phyloP scores from a whole-genome alignment of 1,140 invertebrate species.

The Heliconius eleuchia region DNA sequence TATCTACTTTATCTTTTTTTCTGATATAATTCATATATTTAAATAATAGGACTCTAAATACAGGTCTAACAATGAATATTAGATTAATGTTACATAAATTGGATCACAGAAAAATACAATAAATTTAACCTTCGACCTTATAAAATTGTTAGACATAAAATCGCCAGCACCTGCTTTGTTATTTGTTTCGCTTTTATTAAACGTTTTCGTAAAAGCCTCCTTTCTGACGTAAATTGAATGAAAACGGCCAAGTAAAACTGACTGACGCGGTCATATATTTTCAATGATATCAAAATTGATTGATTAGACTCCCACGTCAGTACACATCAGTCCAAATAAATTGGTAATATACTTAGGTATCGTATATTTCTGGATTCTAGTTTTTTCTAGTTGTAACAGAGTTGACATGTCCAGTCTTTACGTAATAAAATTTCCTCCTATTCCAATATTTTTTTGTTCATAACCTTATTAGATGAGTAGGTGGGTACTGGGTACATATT shows the following conservation, averaged over 20 bases:
- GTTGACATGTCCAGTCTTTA: not conserved
- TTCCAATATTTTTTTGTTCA: too few species aligned
- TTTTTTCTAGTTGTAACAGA: not conserved
- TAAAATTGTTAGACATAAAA: not conserved
- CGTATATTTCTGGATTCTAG: not conserved
- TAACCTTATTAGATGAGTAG: too few species aligned
- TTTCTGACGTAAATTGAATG: not conserved
- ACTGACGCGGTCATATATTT: not conserved
- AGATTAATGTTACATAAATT: not conserved
- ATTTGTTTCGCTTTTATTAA: not conserved
- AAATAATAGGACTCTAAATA: not conserved
- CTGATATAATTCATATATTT: not conserved
- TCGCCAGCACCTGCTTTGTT: not conserved
- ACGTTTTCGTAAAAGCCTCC: not conserved
- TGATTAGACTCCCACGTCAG: not conserved
- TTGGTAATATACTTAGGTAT: not conserved
- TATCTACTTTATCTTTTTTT: not conserved
- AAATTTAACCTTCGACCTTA: not conserved
- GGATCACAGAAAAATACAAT: not conserved
- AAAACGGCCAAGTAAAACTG: not conserved
- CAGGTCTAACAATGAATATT: not conserved
- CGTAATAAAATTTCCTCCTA: too few species aligned
- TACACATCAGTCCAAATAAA: not conserved
- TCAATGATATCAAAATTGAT: not conserved
- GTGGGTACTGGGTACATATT: too few species aligned